Evolutionary conservation across 2,888 invertebrate genomes (phyloP), one percentile per base, ranked within the genome.

Genomic region (Nymphalis c-album): DNA sequence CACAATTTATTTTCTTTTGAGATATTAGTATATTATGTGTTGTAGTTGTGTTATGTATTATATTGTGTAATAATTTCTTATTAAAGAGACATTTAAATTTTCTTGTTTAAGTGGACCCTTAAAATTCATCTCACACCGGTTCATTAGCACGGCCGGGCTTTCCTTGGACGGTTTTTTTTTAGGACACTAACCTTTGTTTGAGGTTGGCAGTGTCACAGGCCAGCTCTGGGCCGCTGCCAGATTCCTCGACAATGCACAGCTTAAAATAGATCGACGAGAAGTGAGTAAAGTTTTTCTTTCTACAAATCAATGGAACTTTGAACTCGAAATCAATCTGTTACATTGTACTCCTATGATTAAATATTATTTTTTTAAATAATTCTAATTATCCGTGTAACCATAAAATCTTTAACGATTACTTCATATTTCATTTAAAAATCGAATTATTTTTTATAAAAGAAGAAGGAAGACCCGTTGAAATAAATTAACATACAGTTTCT

Each of bases 201-300:
- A 84, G 86, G 87, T 90, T 91, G 91, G 90, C 91, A 85, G 85
- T 89, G 88, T 88, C 89, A 85, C 87, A 83, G 80, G 77, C 74
- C 77, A 75, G 62, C 70, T 74, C 84, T 92, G 91, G 91, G 87
- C 76, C 72, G 67, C 68, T 89, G 91, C 91, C 91, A 92, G 83
- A 86, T 77, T 84, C 82, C 60, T 85, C 87, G 80, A 91, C 91
- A 91, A 91, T 92, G 86, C 85, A 81, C 75, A 76, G 80, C 87
- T 83, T 74, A 77, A 91, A 92, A 91, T 91, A 92, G 82, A 73
- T 78, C 75, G 75, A 78, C 80, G 80, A 83, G 86, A 86, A 84
- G 77, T 84, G 80, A 82, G 81, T 77, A 83, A 79, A 47, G 78
- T 85, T 86, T 87, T 83, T 87, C 76, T 78, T 82, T 77, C 77